Evolutionary conservation across 2,797 vertebrate genomes (phyloP).

Genomic region (Sebastes hubbsi): DNA sequence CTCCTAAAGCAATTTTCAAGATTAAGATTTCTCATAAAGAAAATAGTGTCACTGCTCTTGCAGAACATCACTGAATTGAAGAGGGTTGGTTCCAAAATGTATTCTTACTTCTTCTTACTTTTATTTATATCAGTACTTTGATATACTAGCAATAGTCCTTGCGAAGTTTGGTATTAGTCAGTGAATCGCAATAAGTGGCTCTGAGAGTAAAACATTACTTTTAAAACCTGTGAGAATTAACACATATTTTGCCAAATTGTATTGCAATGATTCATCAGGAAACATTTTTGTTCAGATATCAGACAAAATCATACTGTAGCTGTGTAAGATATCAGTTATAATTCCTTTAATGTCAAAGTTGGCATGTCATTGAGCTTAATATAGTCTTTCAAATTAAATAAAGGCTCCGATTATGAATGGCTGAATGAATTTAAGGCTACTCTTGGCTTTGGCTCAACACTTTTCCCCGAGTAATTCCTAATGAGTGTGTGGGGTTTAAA

Average conservation of each 20-base stretch:
- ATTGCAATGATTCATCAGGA: background rate
- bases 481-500: background rate
- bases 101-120: background rate
- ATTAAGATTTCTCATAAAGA: conserved; percentile 37
- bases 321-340: background rate
- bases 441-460: background rate
- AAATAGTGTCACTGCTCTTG: conserved; percentile 13
- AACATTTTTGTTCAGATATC: background rate
- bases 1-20: conserved; percentile 35
- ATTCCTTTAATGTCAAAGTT: background rate
- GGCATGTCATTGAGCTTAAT: background rate
- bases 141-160: background rate
- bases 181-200: background rate
- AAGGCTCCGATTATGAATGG: background rate
- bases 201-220: background rate
- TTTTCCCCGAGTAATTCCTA: background rate
- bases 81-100: background rate
- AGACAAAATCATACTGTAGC: background rate
- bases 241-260: background rate
- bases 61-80: conserved; percentile 14
- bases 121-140: background rate
- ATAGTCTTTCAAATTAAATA: background rate
- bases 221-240: background rate
- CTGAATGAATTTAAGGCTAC: background rate
- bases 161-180: background rate